A percentile compares a stretch with the other conserved stretches of the same genome.
phyloP scores from a whole-genome alignment of 2,113 vertebrate genomes.

The Phodopus roborovskii region DNA sequence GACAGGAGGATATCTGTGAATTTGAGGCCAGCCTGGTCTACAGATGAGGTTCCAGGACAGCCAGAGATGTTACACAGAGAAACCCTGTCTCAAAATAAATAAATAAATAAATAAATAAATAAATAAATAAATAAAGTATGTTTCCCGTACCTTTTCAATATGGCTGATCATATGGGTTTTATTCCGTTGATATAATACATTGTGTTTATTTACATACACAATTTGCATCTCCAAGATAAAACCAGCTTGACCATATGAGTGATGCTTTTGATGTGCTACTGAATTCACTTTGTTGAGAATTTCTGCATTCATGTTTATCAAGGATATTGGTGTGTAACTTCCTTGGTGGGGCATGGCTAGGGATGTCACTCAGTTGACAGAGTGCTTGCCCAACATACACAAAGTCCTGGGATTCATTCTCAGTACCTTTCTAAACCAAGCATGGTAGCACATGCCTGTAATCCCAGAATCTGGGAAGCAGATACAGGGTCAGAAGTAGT shows the following conservation, averaged over 20 bases:
- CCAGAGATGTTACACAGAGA: too few species aligned
- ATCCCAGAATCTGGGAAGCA: background rate
- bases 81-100: too few species aligned
- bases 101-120: too few species aligned
- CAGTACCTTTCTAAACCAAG: background rate
- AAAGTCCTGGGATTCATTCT: background rate
- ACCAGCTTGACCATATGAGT: background rate
- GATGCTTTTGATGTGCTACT: background rate
- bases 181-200: background rate
- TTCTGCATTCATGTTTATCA: background rate
- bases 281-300: background rate
- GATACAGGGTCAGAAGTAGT: background rate
- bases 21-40: too few species aligned
- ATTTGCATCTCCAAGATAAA: background rate
- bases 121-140: too few species aligned
- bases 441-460: background rate
- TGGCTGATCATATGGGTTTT: background rate
- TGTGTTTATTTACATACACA: background rate
- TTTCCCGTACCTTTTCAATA: background rate
- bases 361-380: background rate
- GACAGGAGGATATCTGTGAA: too few species aligned
- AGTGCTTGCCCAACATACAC: background rate
- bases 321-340: background rate
- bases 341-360: background rate
- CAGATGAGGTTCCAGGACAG: too few species aligned